Evolutionary conservation across 2,113 vertebrate genomes (phyloP), one percentile per base, ranked within the genome.

Genomic region (Nycticorax nycticorax): DNA sequence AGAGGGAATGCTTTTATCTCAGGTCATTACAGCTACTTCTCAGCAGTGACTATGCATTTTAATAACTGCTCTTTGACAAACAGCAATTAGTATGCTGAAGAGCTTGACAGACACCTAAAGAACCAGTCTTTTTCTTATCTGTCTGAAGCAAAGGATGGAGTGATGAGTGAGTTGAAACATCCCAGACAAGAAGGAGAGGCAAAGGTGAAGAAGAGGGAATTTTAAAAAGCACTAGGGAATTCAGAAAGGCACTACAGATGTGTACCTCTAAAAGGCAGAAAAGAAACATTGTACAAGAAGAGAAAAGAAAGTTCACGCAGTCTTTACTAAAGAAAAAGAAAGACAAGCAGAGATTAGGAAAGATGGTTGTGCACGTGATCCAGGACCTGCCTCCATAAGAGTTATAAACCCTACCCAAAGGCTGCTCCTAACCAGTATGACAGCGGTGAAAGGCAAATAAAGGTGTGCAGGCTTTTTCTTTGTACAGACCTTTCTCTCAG

Each of bases 51-150:
- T 85, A 55, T 53, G 68, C 68, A 63, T 96, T 71, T 91, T 94
- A 95, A 94, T 89, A 37, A 37, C 26, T 63, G 24, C 14, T 86
- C 95, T 89, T 89, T 87, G 73, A 81, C 93, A 91, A 96, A 92
- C 23, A 71, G 37, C 37, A 89, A 95, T 91, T 87, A 96, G 41
- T 35, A 89, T 89, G 73, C 86, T 91, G 84, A 85, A 87, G 56
- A 81, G 32, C 22, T 55, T 95, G 72, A 92, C 83, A 88, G 71
- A 59, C 19, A 62, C n/a, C 68, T 74, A 55, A 26, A 62, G 41
- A 84, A 85, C 3, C 8, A 41, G 50, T 12, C 50, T 71, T 89
- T 88, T 83, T 77, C 59, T 86, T 71, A 59, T 47, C n/a, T 95
- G 15, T 63, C 43, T 71, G 68, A 86, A 89, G 47, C 37, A 81